Percentiles rank a stretch among this genome's conserved stretches.
Evolutionary conservation across 2,113 vertebrate species (phyloP).

Genomic region (Sialia sialis): DNA sequence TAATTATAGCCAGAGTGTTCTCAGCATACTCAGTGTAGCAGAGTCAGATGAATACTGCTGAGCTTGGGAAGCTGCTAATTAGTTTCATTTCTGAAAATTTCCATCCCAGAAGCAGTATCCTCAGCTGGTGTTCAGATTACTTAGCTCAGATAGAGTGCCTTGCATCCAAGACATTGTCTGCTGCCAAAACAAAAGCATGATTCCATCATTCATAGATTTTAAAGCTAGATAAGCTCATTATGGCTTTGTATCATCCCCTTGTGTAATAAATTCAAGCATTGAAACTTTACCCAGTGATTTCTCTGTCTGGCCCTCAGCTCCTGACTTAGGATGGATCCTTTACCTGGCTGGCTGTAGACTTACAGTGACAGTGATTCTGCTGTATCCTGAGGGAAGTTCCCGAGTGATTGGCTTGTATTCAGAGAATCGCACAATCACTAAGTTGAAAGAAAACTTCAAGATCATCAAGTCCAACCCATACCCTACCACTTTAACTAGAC

Average conservation of each 20-base stretch:
- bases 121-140: not conserved
- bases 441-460: too few relatives aligned
- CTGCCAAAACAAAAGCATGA: not conserved
- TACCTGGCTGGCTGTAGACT: not conserved
- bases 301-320: not conserved
- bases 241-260: not conserved
- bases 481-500: too few relatives aligned
- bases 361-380: not conserved
- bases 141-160: not conserved
- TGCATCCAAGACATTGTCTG: not conserved
- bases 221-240: not conserved
- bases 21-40: not conserved
- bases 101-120: not conserved
- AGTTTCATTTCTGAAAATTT: not conserved
- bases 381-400: not conserved
- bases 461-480: too few relatives aligned
- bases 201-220: not conserved
- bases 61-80: not conserved
- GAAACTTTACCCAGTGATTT: not conserved
- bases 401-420: not conserved
- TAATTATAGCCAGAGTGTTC: not conserved
- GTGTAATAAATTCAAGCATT: not conserved
- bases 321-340: not conserved
- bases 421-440: too few relatives aligned
- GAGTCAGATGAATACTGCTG: not conserved